Percentiles rank a stretch among this genome's conserved stretches.
Evolutionary conservation across 2,888 invertebrate species (phyloP).

Genomic region (Idaea aversata): DNA sequence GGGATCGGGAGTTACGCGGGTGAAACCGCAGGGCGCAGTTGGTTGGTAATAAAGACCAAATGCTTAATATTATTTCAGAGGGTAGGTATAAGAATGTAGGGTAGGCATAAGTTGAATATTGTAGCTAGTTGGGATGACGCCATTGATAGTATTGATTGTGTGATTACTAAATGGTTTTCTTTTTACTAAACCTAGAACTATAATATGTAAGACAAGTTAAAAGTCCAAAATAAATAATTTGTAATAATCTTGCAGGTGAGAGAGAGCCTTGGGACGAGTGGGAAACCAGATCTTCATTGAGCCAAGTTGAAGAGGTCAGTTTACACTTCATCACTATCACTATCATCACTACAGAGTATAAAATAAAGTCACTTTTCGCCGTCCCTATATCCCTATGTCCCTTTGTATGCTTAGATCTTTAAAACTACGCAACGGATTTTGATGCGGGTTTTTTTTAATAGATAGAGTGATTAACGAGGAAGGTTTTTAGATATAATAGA

Average conservation of each 20-base stretch:
- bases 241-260: slow-evolving; percentile 45
- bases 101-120: no score
- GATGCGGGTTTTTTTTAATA: no score
- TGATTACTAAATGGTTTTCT: no score
- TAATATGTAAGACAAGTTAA: neutral
- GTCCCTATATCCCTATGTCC: no score
- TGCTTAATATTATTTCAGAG: neutral
- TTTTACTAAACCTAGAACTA: neutral
- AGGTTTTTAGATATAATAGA: no score
- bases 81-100: neutral
- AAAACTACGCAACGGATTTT: no score
- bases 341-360: no score
- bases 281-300: slow-evolving; percentile 64
- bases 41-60: neutral
- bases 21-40: neutral
- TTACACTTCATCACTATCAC: slow-evolving; percentile 4
- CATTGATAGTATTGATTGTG: neutral
- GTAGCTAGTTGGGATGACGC: no score
- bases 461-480: no score
- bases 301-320: slow-evolving; percentile 65
- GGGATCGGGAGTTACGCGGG: no score
- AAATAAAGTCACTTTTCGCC: no score
- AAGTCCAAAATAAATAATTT: neutral
- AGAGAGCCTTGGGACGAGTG: slow-evolving; percentile 68
- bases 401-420: no score